These are phyloP conservation scores for Pseudochromis fuscus DNA, from an alignment of 2,797 vertebrate species.

Conservation along the genomic window DNA sequence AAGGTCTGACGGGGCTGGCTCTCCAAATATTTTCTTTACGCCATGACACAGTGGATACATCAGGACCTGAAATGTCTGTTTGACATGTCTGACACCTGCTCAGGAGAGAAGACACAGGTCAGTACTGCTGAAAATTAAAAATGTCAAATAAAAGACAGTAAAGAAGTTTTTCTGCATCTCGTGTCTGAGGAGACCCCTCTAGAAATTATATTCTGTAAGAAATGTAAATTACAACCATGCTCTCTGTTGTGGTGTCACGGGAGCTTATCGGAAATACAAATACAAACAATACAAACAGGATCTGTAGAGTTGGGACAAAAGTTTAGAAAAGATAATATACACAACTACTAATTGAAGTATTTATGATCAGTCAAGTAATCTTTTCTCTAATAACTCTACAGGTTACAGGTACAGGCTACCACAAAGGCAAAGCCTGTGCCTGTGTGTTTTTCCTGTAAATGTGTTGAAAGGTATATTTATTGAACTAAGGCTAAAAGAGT, in stretches of 20 bases:
- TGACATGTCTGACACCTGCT: constrained; percentile 40
- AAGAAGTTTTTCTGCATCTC: neutral
- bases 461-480: constrained; percentile 95
- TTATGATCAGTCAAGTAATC: neutral
- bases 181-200: constrained; percentile 24
- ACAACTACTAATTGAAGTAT: neutral
- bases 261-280: constrained; percentile 20
- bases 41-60: constrained; percentile 2
- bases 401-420: constrained; percentile 54
- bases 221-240: constrained; percentile 49
- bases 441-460: constrained; percentile 73
- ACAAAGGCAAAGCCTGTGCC: constrained; percentile 26
- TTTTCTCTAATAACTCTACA: neutral
- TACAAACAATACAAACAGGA: constrained; percentile 5
- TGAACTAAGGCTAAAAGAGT: constrained; percentile 89
- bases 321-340: neutral
- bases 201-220: constrained; percentile 24
- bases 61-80: constrained; percentile 15
- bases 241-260: constrained; percentile 33
- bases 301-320: neutral
- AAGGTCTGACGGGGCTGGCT: neutral
- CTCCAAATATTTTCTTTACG: constrained; percentile 26
- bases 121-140: constrained; percentile 1
- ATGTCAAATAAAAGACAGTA: constrained; percentile 44
- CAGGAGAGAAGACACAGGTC: neutral